Evolutionary conservation across 1,140 invertebrate species (phyloP).

Genomic region (Aphaenogaster ashmeadi): DNA sequence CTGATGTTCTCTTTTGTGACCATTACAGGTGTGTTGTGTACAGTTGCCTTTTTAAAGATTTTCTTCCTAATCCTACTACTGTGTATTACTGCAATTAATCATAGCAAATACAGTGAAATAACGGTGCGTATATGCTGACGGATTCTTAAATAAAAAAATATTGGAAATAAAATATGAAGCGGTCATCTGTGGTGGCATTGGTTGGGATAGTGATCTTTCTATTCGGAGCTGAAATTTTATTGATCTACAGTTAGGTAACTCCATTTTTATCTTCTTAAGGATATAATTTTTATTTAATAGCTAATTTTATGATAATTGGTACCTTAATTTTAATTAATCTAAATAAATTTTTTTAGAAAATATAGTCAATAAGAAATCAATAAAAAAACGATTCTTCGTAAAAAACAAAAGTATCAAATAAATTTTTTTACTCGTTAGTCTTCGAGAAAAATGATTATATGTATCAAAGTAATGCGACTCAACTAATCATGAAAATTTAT

Average conservation of each 20-base stretch:
- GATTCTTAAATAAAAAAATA: neutral
- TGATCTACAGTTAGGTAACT: slow-evolving; percentile 55
- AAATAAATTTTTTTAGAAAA: neutral
- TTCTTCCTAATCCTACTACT: neutral
- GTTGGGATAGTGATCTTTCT: neutral
- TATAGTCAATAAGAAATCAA: neutral
- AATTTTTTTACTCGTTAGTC: neutral
- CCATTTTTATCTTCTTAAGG: neutral
- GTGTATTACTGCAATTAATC: neutral
- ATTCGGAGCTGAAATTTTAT: neutral
- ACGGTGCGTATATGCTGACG: neutral
- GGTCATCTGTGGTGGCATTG: neutral
- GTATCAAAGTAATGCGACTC: neutral
- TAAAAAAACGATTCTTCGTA: neutral
- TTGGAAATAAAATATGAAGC: slow-evolving; percentile 24
- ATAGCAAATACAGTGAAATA: neutral
- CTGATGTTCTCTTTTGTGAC: neutral
- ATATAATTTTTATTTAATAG: neutral
- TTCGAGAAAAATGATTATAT: neutral
- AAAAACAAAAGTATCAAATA: slow-evolving; percentile 1
- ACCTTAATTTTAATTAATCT: neutral
- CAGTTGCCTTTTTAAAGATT: neutral
- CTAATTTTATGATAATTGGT: neutral
- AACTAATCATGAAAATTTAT: neutral
- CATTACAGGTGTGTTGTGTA: neutral